Percentiles rank a stretch among this genome's conserved stretches.
These are phyloP conservation scores for Oreochromis spilurus DNA, from an alignment of 2,113 vertebrate genomes.

Conservation along the genomic window DNA sequence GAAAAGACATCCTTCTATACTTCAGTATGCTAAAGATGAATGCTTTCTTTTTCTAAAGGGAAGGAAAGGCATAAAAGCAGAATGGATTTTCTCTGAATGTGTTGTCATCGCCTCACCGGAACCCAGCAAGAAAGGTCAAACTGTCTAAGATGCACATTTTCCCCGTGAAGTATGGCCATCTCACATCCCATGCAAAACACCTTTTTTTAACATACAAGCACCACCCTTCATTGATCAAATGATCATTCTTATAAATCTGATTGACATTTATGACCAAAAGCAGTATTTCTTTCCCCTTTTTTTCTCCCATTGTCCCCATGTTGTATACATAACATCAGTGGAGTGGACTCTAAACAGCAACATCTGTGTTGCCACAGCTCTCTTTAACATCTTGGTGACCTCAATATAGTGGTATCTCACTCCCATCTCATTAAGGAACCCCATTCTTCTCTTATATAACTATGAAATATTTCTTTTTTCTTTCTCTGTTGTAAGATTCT, in stretches of 20 bases:
- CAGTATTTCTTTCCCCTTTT: neutral
- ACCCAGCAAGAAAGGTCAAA: conserved; percentile 33
- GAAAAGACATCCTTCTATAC: neutral
- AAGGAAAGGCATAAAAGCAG: neutral
- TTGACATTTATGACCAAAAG: neutral
- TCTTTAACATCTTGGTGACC: conserved; percentile 9
- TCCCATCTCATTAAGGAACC: conserved; percentile 11
- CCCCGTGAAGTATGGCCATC: neutral
- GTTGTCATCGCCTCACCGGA: neutral
- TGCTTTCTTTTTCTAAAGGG: neutral
- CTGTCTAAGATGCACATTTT: conserved; percentile 13
- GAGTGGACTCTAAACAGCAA: neutral
- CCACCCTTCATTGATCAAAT: neutral
- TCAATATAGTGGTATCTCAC: conserved; percentile 1
- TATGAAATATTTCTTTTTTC: neutral
- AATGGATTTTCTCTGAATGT: neutral
- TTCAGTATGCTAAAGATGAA: neutral
- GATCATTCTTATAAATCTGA: neutral
- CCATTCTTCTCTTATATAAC: conserved; percentile 10
- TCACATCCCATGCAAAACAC: neutral
- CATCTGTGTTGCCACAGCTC: neutral
- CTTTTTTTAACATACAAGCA: neutral
- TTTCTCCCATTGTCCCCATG: neutral
- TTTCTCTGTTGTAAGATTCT: neutral
- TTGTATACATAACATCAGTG: neutral